phyloP scores from a whole-genome alignment of 1,140 invertebrate genomes.

The Phortica variegata region DNA sequence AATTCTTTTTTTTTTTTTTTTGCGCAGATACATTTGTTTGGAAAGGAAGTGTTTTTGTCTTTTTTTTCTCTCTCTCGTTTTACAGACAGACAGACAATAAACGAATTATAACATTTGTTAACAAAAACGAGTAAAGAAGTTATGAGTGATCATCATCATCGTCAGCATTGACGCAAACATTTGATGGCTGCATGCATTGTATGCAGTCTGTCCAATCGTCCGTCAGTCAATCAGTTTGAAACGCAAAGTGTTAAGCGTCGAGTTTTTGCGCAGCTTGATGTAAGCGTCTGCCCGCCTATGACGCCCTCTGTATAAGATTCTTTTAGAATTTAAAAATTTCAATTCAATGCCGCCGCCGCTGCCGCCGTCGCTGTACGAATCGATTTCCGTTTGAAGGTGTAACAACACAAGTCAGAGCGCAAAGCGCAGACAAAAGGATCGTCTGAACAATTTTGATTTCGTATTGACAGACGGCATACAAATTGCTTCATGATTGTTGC shows the following conservation, averaged over 20 bases:
- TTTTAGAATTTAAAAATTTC: too few species aligned
- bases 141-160: slow-evolving; percentile 49
- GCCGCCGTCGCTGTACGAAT: slow-evolving; percentile 17
- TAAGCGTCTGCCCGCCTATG: slow-evolving; percentile 5
- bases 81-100: slow-evolving; percentile 30
- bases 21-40: not conserved
- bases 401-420: slow-evolving; percentile 11
- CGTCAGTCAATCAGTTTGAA: slow-evolving; percentile 11
- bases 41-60: too few species aligned
- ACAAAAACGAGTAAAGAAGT: slow-evolving; percentile 21
- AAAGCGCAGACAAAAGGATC: slow-evolving; percentile 37
- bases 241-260: too few species aligned
- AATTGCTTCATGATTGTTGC: slow-evolving; percentile 30
- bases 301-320: too few species aligned
- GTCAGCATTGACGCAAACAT: slow-evolving; percentile 26
- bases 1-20: not conserved
- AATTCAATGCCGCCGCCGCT: not conserved
- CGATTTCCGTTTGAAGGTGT: slow-evolving; percentile 37
- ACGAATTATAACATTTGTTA: slow-evolving; percentile 53
- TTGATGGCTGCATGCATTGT: slow-evolving; percentile 9
- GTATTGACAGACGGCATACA: slow-evolving; percentile 50
- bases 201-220: slow-evolving; percentile 17
- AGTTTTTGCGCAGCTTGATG: slow-evolving; percentile 49
- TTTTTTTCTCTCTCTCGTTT: too few species aligned
- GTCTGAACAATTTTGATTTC: slow-evolving; percentile 40